phyloP scores from a whole-genome alignment of 2,113 vertebrate species.

The Lophius piscatorius region DNA sequence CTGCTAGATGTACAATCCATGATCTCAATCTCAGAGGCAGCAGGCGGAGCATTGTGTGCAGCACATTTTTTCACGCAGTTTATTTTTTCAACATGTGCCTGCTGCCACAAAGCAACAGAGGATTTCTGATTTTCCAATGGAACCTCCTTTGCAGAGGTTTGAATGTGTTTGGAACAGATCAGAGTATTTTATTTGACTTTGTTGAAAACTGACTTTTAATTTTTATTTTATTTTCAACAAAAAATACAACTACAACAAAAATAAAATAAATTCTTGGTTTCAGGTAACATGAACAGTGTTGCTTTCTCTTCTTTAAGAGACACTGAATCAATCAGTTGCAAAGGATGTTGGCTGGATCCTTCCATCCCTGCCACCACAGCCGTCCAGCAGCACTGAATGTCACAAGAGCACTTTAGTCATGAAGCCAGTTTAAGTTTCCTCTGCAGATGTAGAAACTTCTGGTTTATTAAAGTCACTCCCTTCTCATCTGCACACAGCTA shows the following conservation, averaged over 20 bases:
- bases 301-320: conserved; percentile 24
- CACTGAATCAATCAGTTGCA: conserved; percentile 47
- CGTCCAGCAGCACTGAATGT: conserved; percentile 43
- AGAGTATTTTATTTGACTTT: no score
- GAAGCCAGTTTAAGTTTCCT: conserved; percentile 47
- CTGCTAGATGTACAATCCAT: conserved; percentile 40
- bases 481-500: no score
- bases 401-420: conserved; percentile 64
- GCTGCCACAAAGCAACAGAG: conserved; percentile 17
- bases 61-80: conserved; percentile 23
- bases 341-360: conserved; percentile 31
- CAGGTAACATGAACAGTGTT: conserved; percentile 4
- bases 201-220: no score
- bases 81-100: conserved; percentile 31
- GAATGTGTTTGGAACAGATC: not conserved
- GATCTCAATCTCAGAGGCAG: conserved; percentile 45
- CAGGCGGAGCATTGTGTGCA: conserved; percentile 20
- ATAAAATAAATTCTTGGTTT: no score
- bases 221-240: no score
- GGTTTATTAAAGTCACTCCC: no score
- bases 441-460: conserved; percentile 17
- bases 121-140: not conserved
- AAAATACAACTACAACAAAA: no score
- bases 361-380: conserved; percentile 36
- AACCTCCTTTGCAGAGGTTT: not conserved